Evolutionary conservation across 2,113 vertebrate genomes (phyloP).

Genomic region (Pantherophis guttatus): DNA sequence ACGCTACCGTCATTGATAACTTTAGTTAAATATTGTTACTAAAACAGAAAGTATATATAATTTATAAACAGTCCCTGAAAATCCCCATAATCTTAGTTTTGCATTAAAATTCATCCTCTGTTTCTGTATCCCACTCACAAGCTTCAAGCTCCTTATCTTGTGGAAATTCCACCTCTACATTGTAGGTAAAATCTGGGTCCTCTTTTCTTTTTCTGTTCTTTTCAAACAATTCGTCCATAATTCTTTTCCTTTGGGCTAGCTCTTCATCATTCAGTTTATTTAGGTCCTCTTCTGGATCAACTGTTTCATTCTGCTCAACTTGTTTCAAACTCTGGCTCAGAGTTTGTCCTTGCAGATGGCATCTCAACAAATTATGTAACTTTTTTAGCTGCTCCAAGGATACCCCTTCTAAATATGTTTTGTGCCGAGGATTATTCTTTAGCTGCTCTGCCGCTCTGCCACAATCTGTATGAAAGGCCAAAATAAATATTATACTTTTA

Average conservation of each 20-base stretch:
- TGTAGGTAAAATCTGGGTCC: slow-evolving; percentile 86
- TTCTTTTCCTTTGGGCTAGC: slow-evolving; percentile 81
- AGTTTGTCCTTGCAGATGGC: slow-evolving; percentile 77
- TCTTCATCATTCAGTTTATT: slow-evolving; percentile 91
- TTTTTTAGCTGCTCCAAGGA: slow-evolving; percentile 80
- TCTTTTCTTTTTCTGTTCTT: slow-evolving; percentile 83
- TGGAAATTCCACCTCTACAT: slow-evolving; percentile 86
- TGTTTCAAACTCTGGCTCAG: slow-evolving; percentile 75
- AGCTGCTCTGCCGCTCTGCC: slow-evolving; percentile 82
- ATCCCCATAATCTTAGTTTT: neutral
- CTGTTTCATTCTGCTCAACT: slow-evolving; percentile 64
- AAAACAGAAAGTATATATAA: rapidly evolving
- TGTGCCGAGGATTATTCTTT: slow-evolving; percentile 86
- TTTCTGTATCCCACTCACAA: slow-evolving; percentile 88
- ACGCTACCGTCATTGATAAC: rapidly evolving
- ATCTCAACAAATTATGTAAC: slow-evolving; percentile 78
- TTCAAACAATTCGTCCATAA: slow-evolving; percentile 91
- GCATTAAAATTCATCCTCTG: slow-evolving; percentile 79
- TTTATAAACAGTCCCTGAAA: neutral
- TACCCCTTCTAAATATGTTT: slow-evolving; percentile 79
- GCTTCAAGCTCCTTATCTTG: slow-evolving; percentile 71
- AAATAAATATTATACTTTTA: neutral
- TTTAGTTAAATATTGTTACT: neutral
- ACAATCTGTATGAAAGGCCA: slow-evolving; percentile 75
- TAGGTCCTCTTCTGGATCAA: slow-evolving; percentile 86